Base-by-base conservation (phyloP, 2,113 vertebrate genomes). In the Azemiops feae region DNA sequence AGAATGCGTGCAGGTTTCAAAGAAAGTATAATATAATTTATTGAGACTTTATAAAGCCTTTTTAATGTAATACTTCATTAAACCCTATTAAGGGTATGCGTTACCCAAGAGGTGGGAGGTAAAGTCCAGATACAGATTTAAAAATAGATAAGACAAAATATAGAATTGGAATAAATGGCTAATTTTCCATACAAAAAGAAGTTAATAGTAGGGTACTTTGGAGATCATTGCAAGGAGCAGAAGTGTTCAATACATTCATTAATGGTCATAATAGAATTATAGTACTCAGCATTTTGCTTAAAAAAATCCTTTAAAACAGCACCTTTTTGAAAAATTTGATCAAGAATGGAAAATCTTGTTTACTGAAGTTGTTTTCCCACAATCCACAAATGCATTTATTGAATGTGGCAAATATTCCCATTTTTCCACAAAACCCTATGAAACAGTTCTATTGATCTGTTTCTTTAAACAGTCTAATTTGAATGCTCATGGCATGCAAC, bases 171-270 rank as follows among this genome's bases (percentile, higher is more conserved):
- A 96, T 96, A 96, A 96, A 91, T 0, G 7, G 91, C 95, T 96
- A 96, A 95, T 96, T 96, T 95, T 96, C 95, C 92, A 50, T 1
- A 9, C 95, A 94, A 97, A 97, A 97, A 93, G 94, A 97, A 94
- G 96, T 97, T 97, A 97, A 97, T 97, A 97, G 95, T 94, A 94
- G 94, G 93, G 95, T 94, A 95, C 95, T 97, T 94, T 91, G 93
- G 95, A 95, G 96, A 97, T 96, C 95, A 96, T 95, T 95, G 91
- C 93, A 89, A 94, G 94, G 93, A 96, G 94, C 89, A 88, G 87
- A 87, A 93, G 91, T 94, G 95, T 96, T 97, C 96, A 96, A 96
- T 97, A 97, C 94, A 94, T 96, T 96, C 96, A 97, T 97, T 97
- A 97, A 97, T 58, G 95, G 95, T 97, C 94, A 95, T 81, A 94